Percentiles rank a stretch among this genome's conserved stretches.
Conservation (phyloP, 2,113 vertebrate species). For the Vicugna pacos region DNA sequence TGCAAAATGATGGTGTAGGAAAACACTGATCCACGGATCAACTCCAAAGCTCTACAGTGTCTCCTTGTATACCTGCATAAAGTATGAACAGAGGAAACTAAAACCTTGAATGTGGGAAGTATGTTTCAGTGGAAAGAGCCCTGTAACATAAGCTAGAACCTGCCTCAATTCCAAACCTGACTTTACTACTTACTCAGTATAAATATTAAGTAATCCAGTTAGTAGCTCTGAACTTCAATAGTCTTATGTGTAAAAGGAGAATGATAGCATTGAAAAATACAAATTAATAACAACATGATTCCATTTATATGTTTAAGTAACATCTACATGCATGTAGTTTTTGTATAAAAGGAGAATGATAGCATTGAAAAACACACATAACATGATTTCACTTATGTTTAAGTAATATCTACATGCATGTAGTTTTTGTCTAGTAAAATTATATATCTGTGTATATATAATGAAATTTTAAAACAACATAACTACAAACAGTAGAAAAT, state of each 20-base stretch:
- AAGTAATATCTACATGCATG: neutral
- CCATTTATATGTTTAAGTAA: neutral
- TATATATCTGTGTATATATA: neutral
- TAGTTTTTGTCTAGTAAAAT: neutral
- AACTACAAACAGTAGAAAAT: neutral
- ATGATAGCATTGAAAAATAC: neutral
- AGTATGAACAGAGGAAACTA: neutral
- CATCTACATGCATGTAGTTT: neutral
- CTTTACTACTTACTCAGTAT: neutral
- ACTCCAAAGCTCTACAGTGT: neutral
- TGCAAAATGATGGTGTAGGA: neutral
- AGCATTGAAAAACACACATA: neutral
- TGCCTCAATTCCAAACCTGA: neutral
- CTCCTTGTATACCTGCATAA: neutral
- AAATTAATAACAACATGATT: neutral
- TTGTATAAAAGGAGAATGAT: neutral
- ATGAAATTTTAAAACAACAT: neutral
- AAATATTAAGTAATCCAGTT: neutral
- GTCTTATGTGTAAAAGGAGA: neutral
- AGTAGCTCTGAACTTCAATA: neutral
- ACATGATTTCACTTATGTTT: neutral
- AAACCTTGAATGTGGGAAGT: neutral
- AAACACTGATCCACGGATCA: neutral
- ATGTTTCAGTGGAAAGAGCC: neutral
- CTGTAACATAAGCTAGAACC: neutral